Percentiles rank a stretch among this genome's conserved stretches.
Conservation (phyloP, 2,113 vertebrate species). For the Meleagris gallopavo region DNA sequence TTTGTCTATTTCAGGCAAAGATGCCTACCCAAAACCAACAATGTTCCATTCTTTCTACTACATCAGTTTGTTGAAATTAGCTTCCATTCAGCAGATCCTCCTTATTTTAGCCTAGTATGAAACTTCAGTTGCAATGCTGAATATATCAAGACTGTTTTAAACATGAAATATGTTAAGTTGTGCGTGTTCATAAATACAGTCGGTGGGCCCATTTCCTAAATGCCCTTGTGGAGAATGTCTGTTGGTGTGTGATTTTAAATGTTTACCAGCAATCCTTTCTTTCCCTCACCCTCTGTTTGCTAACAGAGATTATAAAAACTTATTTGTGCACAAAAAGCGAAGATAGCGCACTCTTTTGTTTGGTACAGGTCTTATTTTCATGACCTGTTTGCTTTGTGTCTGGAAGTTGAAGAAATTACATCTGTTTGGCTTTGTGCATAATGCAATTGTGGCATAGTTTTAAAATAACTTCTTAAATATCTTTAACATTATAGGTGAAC, state of each 20-base stretch:
- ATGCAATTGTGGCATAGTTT: not conserved
- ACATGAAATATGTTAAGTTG: not conserved
- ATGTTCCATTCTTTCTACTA: not conserved
- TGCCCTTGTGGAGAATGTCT: not conserved
- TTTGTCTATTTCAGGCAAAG: slow-evolving; percentile 20
- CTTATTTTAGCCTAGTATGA: not conserved
- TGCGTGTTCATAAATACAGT: not conserved
- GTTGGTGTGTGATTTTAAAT: not conserved
- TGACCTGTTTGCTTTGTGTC: not conserved
- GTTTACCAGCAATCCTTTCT: not conserved
- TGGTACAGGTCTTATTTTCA: not conserved
- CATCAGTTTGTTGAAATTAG: not conserved
- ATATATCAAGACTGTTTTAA: not conserved
- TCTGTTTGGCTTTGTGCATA: not conserved
- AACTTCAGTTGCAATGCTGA: not conserved
- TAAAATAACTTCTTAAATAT: not conserved
- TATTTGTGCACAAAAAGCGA: not conserved
- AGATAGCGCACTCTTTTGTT: not conserved
- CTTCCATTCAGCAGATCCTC: not conserved
- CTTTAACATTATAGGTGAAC: not conserved
- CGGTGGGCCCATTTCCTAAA: not conserved
- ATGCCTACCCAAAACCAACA: not conserved
- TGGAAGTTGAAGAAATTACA: not conserved
- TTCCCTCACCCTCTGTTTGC: rapidly evolving
- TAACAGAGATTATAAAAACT: not conserved